Evolutionary conservation across 2,888 invertebrate genomes (phyloP).

Genomic region (Coremacera marginata): DNA sequence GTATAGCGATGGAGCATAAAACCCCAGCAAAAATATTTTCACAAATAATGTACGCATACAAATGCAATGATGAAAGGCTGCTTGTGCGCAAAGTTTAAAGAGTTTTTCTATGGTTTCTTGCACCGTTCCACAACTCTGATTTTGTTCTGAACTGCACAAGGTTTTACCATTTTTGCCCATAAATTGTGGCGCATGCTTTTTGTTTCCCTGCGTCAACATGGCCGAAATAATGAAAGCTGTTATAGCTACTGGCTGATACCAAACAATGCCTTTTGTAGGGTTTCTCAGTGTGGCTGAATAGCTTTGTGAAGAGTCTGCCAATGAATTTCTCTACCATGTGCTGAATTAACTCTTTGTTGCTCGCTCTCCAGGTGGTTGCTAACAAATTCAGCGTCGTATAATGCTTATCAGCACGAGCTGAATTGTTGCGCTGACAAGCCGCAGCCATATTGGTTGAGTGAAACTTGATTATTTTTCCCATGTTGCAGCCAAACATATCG

Average conservation of each 20-base stretch:
- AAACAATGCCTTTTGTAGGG: background rate
- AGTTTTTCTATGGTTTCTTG: background rate
- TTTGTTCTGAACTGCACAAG: background rate
- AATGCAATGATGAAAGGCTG: background rate
- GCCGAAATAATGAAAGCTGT: background rate
- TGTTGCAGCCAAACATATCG: background rate
- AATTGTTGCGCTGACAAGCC: conserved; percentile 12
- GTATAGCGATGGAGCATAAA: too few species aligned
- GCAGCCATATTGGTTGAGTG: conserved; percentile 30
- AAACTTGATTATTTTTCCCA: background rate
- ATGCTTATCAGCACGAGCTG: conserved; percentile 1
- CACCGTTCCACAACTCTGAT: background rate
- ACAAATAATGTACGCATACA: background rate
- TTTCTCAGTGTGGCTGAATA: conserved; percentile 14
- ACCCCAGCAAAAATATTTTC: too few species aligned
- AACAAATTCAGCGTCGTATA: background rate
- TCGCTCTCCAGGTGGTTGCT: background rate
- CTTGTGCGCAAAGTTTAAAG: background rate
- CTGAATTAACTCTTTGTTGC: background rate
- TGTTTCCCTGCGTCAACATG: conserved; percentile 1
- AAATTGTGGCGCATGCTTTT: background rate
- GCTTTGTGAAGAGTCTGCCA: background rate
- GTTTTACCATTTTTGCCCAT: background rate
- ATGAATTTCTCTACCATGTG: background rate
- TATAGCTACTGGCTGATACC: background rate